A percentile compares a stretch with the other conserved stretches of the same genome.
Conservation (phyloP, 2,113 vertebrate genomes). For the Anarrhichthys ocellatus region DNA sequence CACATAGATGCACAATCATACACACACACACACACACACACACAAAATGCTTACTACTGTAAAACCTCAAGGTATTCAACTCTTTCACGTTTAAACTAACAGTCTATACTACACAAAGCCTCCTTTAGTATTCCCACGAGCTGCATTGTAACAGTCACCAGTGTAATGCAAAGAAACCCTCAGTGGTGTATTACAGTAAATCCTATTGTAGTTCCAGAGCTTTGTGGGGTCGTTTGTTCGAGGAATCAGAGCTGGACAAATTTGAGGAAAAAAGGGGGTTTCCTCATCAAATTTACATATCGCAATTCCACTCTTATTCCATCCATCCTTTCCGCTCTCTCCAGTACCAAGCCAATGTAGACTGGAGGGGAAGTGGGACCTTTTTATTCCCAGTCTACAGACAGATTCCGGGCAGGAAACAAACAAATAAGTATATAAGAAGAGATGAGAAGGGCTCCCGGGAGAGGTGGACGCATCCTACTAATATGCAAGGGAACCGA, state of each 20-base stretch:
- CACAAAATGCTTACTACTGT: constrained; percentile 64
- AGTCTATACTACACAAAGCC: constrained; percentile 57
- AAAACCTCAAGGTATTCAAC: constrained; percentile 65
- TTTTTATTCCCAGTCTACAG: constrained; percentile 69
- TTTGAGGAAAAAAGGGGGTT: constrained; percentile 48
- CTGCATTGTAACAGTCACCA: constrained; percentile 51
- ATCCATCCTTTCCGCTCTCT: constrained; percentile 42
- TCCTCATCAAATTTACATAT: constrained; percentile 80
- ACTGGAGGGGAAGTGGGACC: constrained; percentile 30
- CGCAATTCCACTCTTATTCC: constrained; percentile 48
- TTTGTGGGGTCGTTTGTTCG: constrained; percentile 56
- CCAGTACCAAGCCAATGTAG: constrained; percentile 23
- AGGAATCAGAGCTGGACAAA: constrained; percentile 61
- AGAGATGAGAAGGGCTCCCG: constrained; percentile 62
- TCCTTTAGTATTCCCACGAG: constrained; percentile 68
- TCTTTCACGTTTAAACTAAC: constrained; percentile 54
- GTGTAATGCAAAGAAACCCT: constrained; percentile 69
- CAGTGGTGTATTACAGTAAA: constrained; percentile 62
- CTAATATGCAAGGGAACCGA: constrained; percentile 62
- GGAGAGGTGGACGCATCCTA: constrained; percentile 43
- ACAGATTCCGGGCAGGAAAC: constrained; percentile 51
- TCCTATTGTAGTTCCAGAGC: constrained; percentile 47
- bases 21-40: constrained; percentile 24
- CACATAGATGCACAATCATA: constrained; percentile 49
- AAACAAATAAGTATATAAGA: constrained; percentile 75